Conservation (phyloP, 2,797 vertebrate genomes). For the Melanotaenia pygmaea region DNA sequence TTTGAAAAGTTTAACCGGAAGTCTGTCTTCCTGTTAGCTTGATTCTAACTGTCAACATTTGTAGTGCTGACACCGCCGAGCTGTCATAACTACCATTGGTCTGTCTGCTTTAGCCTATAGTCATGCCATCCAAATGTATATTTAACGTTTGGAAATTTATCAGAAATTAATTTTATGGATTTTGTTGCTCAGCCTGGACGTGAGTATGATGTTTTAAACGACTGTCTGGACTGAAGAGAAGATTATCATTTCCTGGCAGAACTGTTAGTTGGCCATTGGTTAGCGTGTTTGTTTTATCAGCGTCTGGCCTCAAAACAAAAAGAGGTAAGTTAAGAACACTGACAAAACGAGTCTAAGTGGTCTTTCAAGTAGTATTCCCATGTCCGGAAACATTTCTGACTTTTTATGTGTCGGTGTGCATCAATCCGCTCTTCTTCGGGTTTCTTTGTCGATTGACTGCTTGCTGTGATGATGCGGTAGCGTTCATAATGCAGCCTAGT, state of each 20-base stretch:
- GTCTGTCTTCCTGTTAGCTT: neutral
- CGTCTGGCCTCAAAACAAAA: slow-evolving; percentile 19
- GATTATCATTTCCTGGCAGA: slow-evolving; percentile 28
- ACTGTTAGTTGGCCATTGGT: slow-evolving; percentile 13
- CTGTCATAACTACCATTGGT: slow-evolving; percentile 27
- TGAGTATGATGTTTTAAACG: neutral
- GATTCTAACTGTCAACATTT: slow-evolving; percentile 1
- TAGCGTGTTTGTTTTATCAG: slow-evolving; percentile 18
- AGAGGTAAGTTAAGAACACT: slow-evolving; percentile 33
- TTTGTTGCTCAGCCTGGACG: neutral
- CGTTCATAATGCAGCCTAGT: neutral
- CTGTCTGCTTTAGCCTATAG: neutral
- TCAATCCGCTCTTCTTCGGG: neutral
- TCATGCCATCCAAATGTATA: neutral
- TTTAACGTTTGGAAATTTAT: neutral
- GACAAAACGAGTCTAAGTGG: neutral
- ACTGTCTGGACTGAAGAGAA: slow-evolving; percentile 6
- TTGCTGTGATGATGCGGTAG: slow-evolving; percentile 7
- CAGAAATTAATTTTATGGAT: neutral
- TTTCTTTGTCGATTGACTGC: slow-evolving; percentile 15
- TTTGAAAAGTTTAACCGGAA: slow-evolving; percentile 42
- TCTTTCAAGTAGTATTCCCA: too few relatives aligned
- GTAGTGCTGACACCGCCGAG: neutral
- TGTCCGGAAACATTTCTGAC: neutral
- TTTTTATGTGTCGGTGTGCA: neutral